Evolutionary conservation across 1,140 invertebrate genomes (phyloP).

Genomic region (Megalonaias nervosa): DNA sequence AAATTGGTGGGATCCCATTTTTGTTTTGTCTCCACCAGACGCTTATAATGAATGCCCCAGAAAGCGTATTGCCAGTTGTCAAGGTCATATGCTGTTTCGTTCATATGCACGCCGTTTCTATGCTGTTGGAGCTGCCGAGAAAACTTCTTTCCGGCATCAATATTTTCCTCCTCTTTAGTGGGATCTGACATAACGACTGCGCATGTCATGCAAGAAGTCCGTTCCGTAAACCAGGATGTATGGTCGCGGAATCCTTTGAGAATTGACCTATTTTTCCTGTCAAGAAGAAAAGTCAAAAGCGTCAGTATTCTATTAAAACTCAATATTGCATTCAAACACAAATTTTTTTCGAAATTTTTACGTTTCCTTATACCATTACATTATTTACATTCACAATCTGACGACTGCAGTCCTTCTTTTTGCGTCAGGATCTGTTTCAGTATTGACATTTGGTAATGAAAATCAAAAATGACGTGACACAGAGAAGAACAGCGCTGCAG

Average conservation of each 20-base stretch:
- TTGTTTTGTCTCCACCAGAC: slow-evolving; percentile 31
- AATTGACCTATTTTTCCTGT: slow-evolving; percentile 10
- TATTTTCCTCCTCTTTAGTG: background rate
- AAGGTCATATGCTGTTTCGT: slow-evolving; percentile 38
- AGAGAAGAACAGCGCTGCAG: too few species aligned
- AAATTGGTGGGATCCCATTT: slow-evolving; percentile 38
- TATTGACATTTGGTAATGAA: too few species aligned
- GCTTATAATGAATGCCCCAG: slow-evolving; percentile 37
- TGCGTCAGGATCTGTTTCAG: too few species aligned
- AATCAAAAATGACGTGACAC: too few species aligned
- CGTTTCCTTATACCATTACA: too few species aligned
- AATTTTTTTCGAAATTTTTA: too few species aligned
- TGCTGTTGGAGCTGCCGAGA: background rate
- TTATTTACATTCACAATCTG: too few species aligned
- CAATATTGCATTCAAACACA: too few species aligned
- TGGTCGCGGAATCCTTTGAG: background rate
- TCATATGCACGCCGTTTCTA: slow-evolving; percentile 38
- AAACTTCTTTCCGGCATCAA: background rate
- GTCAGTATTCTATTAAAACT: too few species aligned
- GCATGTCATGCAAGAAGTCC: background rate
- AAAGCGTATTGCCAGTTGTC: slow-evolving; percentile 37
- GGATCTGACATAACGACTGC: background rate
- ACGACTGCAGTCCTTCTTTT: too few species aligned
- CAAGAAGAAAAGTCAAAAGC: background rate
- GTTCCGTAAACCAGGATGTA: slow-evolving; percentile 26